A percentile compares a stretch with the other conserved stretches of the same genome.
phyloP scores from a whole-genome alignment of 2,113 vertebrate species.

The Bettongia penicillata region DNA sequence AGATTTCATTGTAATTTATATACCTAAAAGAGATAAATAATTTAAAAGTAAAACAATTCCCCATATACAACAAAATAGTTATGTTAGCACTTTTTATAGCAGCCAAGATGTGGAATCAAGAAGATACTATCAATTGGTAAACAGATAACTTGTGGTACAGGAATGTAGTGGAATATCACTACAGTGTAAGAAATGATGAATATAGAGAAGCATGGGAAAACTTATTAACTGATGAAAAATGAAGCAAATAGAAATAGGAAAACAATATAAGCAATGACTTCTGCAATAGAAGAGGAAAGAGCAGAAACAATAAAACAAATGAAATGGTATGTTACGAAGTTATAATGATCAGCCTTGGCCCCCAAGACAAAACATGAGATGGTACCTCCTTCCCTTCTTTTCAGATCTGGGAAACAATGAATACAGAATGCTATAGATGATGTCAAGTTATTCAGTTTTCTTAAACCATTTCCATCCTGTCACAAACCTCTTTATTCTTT shows the following conservation, averaged over 20 bases:
- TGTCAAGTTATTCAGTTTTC: not conserved
- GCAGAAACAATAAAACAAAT: not conserved
- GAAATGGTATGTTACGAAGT: not conserved
- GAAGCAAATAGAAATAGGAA: not conserved
- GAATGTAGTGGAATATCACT: not conserved
- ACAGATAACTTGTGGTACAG: not conserved
- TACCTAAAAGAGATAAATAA: not conserved
- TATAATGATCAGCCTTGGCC: too few relatives aligned
- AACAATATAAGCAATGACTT: not conserved
- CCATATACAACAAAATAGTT: not conserved
- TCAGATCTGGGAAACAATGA: not conserved
- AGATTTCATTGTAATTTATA: not conserved
- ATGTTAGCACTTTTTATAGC: not conserved
- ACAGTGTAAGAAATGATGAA: not conserved
- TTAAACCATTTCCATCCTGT: not conserved
- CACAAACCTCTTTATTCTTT: not conserved
- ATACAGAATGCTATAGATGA: not conserved
- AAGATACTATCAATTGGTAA: not conserved
- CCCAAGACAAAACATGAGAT: too few relatives aligned
- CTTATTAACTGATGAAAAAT: not conserved
- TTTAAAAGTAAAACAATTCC: not conserved
- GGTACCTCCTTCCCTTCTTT: not conserved
- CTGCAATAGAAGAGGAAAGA: not conserved
- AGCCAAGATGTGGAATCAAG: not conserved
- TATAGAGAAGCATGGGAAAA: not conserved